These are phyloP conservation scores for Pyrocephalus nanus DNA, from an alignment of 2,797 vertebrate genomes.

Conservation along the genomic window DNA sequence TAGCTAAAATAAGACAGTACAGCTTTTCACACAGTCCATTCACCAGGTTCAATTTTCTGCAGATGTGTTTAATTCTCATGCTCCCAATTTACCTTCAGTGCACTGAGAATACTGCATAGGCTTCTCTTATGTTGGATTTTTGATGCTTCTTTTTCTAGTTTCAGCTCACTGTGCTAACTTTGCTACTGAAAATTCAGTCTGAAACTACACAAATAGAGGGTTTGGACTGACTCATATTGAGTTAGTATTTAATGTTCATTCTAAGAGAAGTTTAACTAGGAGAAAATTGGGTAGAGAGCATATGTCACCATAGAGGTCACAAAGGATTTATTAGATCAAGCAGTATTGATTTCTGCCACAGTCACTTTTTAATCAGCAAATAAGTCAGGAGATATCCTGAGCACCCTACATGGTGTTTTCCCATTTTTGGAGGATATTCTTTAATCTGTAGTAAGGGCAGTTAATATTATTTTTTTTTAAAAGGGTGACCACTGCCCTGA, in stretches of 20 bases:
- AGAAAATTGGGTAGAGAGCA: neutral
- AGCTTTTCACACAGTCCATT: neutral
- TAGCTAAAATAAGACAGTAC: neutral
- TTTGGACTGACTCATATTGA: neutral
- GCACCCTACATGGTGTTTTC: neutral
- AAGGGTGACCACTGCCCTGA: accelerated
- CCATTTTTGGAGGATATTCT: neutral
- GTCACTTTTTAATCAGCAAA: neutral
- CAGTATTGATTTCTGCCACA: neutral
- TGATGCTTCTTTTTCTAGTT: neutral
- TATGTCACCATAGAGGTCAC: neutral
- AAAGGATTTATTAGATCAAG: neutral
- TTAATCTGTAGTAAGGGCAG: neutral
- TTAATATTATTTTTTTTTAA: neutral
- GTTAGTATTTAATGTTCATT: neutral
- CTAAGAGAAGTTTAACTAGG: neutral
- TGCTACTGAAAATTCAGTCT: neutral
- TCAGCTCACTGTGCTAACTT: neutral
- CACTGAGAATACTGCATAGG: neutral
- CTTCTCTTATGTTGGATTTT: neutral
- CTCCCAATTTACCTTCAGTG: neutral
- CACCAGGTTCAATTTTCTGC: neutral
- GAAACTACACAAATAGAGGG: neutral
- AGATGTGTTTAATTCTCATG: neutral
- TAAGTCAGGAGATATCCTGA: neutral